These are phyloP conservation scores for Acrocyrtus sp. DNA, from an alignment of 2,888 invertebrate genomes.

Conservation along the genomic window DNA sequence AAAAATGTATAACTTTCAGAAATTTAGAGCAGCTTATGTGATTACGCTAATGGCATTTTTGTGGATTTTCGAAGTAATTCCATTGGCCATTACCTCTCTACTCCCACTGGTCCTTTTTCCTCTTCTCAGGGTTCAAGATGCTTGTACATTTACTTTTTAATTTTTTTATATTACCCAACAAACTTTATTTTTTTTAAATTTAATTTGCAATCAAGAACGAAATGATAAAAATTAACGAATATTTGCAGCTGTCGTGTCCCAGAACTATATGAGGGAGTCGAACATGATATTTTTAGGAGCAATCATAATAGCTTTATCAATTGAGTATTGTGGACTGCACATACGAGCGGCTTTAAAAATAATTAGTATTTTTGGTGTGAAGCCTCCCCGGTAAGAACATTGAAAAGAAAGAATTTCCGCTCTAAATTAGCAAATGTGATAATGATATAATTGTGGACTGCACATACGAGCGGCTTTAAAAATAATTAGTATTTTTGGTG, in stretches of 20 bases:
- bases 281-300: conserved; percentile 66
- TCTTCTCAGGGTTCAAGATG: conserved; percentile 78
- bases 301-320: conserved; percentile 68
- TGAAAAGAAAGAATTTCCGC: no score
- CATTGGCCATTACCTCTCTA: conserved; percentile 83
- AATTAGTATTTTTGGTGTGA: conserved; percentile 24
- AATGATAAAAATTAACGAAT: no score
- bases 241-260: conserved; percentile 30
- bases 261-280: conserved; percentile 59
- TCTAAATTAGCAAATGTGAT: no score
- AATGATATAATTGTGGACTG: conserved; percentile 68
- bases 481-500: conserved; percentile 24
- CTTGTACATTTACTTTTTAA: conserved; percentile 64
- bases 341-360: conserved; percentile 17
- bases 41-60: conserved; percentile 82
- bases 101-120: conserved; percentile 85
- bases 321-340: conserved; percentile 69
- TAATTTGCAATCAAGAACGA: neutral
- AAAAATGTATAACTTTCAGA: conserved; percentile 9
- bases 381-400: no score
- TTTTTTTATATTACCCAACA: neutral
- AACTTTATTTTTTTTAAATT: conserved; percentile 9
- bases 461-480: conserved; percentile 63
- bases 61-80: conserved; percentile 85
- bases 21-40: conserved; percentile 66